Conservation (phyloP, 2,797 vertebrate species). For the Anomalospiza imberbis region DNA sequence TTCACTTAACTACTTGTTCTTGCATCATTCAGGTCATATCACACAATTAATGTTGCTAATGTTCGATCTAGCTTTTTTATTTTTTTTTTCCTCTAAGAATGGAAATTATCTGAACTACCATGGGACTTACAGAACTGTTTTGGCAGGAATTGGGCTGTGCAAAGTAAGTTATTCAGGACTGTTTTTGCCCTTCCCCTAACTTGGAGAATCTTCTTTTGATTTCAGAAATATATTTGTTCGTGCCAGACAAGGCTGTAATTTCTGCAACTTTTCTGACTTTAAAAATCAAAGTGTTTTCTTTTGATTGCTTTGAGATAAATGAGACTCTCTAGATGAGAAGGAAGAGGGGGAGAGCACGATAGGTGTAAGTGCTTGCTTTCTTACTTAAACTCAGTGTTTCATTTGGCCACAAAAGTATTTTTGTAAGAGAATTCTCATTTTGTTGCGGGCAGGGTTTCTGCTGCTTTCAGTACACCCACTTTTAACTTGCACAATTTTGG, state of each 20-base stretch:
- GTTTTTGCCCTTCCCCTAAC: constrained; percentile 12
- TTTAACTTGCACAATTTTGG: background rate
- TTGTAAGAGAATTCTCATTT: background rate
- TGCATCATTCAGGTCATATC: constrained; percentile 56
- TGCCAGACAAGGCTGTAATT: constrained; percentile 7
- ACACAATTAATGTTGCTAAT: constrained; percentile 56
- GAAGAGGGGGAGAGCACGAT: background rate
- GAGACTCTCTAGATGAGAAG: background rate
- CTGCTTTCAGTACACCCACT: background rate
- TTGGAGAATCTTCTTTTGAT: constrained; percentile 38
- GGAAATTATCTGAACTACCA: constrained; percentile 5
- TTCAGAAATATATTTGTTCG: background rate
- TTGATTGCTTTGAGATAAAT: constrained; percentile 26
- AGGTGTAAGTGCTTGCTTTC: constrained; percentile 19
- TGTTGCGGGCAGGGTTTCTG: constrained; percentile 13
- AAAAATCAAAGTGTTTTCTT: constrained; percentile 17
- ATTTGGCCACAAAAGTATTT: constrained; percentile 21
- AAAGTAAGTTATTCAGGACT: constrained; percentile 23
- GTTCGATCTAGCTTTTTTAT: background rate
- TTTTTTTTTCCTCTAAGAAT: background rate
- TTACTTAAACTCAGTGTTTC: constrained; percentile 20
- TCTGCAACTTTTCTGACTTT: constrained; percentile 10
- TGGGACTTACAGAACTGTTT: constrained; percentile 44
- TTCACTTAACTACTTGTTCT: constrained; percentile 44
- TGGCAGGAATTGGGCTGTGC: constrained; percentile 27